phyloP scores from a whole-genome alignment of 1,140 invertebrate genomes.

The Maniola jurtina region DNA sequence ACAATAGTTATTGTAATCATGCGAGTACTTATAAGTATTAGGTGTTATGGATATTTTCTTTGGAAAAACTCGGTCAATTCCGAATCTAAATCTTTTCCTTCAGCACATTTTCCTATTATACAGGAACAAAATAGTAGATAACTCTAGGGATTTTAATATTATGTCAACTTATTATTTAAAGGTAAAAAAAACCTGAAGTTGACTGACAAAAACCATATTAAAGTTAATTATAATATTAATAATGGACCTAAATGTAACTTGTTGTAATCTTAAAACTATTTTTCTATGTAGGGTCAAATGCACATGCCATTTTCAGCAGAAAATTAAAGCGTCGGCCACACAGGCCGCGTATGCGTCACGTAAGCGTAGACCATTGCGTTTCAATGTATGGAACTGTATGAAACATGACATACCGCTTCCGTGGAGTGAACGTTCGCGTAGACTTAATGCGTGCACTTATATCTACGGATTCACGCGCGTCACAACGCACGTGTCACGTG shows the following conservation, averaged over 20 bases:
- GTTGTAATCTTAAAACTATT: conserved; percentile 8
- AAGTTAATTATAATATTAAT: conserved; percentile 1
- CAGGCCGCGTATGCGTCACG: no score
- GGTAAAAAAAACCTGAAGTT: neutral
- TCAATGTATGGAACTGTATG: no score
- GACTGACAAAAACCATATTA: neutral
- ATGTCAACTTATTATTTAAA: no score
- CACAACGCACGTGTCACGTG: no score
- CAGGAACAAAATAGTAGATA: no score
- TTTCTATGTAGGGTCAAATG: conserved; percentile 2
- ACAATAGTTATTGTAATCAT: neutral
- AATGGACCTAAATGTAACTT: conserved; percentile 6
- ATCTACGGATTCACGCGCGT: no score
- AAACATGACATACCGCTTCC: no score
- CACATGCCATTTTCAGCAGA: neutral
- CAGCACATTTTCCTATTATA: no score
- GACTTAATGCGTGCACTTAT: no score
- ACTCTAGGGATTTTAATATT: no score
- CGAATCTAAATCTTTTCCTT: neutral
- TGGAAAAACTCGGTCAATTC: neutral
- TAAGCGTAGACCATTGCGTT: no score
- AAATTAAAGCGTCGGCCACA: neutral
- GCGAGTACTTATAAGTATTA: neutral
- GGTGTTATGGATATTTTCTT: neutral
- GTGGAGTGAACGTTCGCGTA: no score